Conservation (phyloP, 37 sponge, comb jelly and placozoan genomes). For the Oopsacas minuta region DNA sequence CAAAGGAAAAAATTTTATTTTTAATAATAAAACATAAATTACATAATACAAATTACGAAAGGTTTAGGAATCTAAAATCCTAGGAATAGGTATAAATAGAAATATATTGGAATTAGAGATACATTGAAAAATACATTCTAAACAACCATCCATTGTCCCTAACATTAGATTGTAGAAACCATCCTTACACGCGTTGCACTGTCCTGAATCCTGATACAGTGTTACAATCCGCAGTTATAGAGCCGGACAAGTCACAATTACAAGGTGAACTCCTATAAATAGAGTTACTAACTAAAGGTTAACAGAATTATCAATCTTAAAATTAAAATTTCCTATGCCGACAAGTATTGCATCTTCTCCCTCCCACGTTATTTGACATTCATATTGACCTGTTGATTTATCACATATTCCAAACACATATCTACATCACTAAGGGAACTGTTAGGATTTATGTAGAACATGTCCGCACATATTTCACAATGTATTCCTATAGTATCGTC, state of each 20-base stretch:
- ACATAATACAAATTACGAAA: no score
- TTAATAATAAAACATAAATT: no score
- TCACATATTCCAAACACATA: constrained; percentile 55
- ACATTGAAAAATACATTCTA: no score
- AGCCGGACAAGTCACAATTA: constrained; percentile 32
- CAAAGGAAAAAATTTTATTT: no score
- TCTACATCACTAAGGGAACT: constrained; percentile 23
- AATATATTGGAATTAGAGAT: no score
- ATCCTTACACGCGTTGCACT: neutral
- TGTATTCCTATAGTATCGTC: constrained; percentile 60
- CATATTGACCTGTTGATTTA: constrained; percentile 36
- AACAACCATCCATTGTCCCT: neutral
- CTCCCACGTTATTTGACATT: constrained; percentile 37
- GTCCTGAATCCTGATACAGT: no score
- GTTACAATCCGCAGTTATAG: constrained; percentile 33
- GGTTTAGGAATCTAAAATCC: no score
- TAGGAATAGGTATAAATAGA: no score
- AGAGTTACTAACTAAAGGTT: no score
- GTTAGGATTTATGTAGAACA: constrained; percentile 35
- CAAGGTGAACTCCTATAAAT: constrained; percentile 34
- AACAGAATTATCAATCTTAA: no score
- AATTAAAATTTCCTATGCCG: no score
- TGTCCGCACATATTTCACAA: constrained; percentile 49
- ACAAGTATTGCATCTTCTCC: constrained; percentile 38
- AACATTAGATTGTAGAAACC: neutral